Evolutionary conservation across 2,113 vertebrate genomes (phyloP), one percentile per base, ranked within the genome.

Genomic region (Rhabdomys dilectus): DNA sequence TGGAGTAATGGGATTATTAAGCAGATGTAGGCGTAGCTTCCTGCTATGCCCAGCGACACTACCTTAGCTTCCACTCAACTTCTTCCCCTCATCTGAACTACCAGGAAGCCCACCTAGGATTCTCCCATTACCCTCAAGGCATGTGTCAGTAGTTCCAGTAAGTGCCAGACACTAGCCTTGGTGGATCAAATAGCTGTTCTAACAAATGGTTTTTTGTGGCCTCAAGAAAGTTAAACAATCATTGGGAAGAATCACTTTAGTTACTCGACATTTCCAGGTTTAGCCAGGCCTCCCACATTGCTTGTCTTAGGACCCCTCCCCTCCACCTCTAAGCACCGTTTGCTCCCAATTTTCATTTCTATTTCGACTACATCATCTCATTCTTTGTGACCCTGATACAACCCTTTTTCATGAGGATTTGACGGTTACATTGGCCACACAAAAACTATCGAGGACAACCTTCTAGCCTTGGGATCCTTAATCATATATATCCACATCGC

Each of bases 1-100:
- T 96, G 95, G 96, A 98, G 99, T 99, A 99, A 98, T 98, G 95
- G 98, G 96, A 98, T 98, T 97, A 97, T 80, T 22, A 58, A 91
- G 13, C 98, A 93, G 90, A 96, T 84, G 92, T 78, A 96, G 95
- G 96, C 94, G 4, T 39, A 36, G 58, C 26, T 31, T 45, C 26
- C 58, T 85, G 39, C 4, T 45, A 26, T 64, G 53, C 51, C n/a
- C n/a, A 42, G 24, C 15, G 34, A 48, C 62, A 2, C 3, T 1
- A 51, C 42, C 17, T 87, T 64, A 21, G 19, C 26, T 36, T 87
- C 62, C 68, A 62, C 42, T 87, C 84, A 48, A 24, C 17, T 13
- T 11, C 64, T 42, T 68, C 62, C n/a, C 13, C 29, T 68, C 60
- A 68, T 29, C 42, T 66, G 62, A 87, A 86, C 15, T 34, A 22